Base-by-base conservation (phyloP, 2,113 vertebrate species). In the Peromyscus californicus region DNA sequence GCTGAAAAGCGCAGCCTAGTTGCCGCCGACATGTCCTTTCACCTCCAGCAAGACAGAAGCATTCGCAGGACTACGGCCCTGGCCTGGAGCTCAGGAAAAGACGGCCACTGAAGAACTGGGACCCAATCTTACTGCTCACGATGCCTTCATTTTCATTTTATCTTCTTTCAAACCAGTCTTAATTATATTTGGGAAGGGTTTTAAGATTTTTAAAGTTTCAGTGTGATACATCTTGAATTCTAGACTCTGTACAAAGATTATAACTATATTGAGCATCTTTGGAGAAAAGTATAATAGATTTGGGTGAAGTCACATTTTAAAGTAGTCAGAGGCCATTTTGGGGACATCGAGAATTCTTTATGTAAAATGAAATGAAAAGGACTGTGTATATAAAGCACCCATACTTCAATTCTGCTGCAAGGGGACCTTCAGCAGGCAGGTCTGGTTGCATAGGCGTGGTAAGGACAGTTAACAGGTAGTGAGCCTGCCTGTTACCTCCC, bases 31-130 rank as follows among this genome's bases (percentile, higher is more conserved):
- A 24, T 59, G 76, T 94, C 96, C 67, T 89, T 89, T 79, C 92
- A 83, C 76, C 90, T 96, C 12, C 42, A 91, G 85, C 89, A 94
- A 94, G 94, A 93, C 95, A 10, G 69, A 94, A 95, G 85, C n/a
- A 45, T 96, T 96, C 76, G 9, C 89, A 90, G 94, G 95, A 96
- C 96, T 36, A 45, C 76, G 89, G 69, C 33, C 90, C 80, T 74
- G 90, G 95, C 95, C 97, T 92, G 74, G 86, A 96, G 82, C 24
- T 97, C 98, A 97, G 97, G 97, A 97, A 98, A 97, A 91, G 96
- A 84, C 59, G 48, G 65, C 74, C 67, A 39, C 88, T 86, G 76
- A 86, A 86, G 74, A 97, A 92, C 85, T 94, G 86, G 87, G 89
- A 95, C 91, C 31, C 86, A 51, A 90, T 85, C 92, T 91, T 84